Evolutionary conservation across 2,113 vertebrate genomes (phyloP), one percentile per base, ranked within the genome.

Genomic region (Callipepla squamata): DNA sequence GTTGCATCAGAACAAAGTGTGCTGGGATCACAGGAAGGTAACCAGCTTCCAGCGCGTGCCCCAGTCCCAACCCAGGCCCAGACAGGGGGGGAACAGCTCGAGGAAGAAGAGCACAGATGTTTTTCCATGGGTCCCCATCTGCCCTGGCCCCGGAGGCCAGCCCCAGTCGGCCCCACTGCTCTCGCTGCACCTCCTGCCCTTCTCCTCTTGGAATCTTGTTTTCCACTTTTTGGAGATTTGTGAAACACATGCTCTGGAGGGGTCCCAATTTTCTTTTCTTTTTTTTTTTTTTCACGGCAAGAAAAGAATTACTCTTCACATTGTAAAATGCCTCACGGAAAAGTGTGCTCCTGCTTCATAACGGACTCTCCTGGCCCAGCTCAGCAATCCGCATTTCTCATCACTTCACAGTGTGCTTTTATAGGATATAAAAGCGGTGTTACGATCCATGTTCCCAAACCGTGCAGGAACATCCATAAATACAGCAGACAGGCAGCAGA

Each of bases 381-480:
- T 94, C 89, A 92, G 4, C 89, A 68, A 92, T 87, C 75, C 89
- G 14, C 89, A 48, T 89, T 94, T 85, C 95, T 93, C 85, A 48
- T 92, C 91, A 80, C 87, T 89, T 96, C 14, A 11, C 85, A 87
- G 87, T 15, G 91, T 59, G 14, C 57, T 96, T 96, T 96, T 96
- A 96, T 96, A 92, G 94, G 90, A 55, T 96, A 92, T 96, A 94
- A 96, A 96, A 96, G 74, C 5, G 81, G 93, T 94, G 96, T 94
- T 95, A 95, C 77, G 91, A 95, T 96, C 94, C 76, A 0, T 95
- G 95, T 96, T 96, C 94, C 96, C 94, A 87, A 95, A 78, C 89
- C 75, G 70, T 96, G 72, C 93, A 96, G 30, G 90, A 95, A 88
- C 93, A 94, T 92, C 95, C 89, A 92, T 96, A 95, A 96, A 96